Evolutionary conservation across 2,888 invertebrate species (phyloP), one percentile per base, ranked within the genome.

Genomic region (Luperina nickerlii): DNA sequence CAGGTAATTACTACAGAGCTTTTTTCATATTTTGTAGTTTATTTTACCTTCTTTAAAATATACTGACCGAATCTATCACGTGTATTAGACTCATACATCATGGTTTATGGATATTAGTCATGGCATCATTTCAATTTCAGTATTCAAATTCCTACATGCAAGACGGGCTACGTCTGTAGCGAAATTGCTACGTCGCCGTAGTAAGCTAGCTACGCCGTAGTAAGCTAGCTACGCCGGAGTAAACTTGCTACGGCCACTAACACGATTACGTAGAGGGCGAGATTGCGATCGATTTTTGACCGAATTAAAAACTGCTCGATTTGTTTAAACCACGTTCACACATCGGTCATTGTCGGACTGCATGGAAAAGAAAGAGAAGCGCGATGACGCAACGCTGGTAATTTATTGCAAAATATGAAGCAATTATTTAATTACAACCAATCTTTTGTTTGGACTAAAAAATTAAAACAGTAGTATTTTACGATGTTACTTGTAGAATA

Each of bases 121-220:
- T 77, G 79, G 78, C 68, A 83, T 76, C 66, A 84, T 83, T 87
- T 82, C 78, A 68, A 81, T 85, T 87, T 83, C 79, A 70, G 66
- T 79, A 85, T 85, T 86, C 85, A 85, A 86, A 85, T 81, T 81
- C 63, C 57, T 65, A 86, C 83, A 74, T 75, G 71, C 32, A 65
- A 66, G 42, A 70, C 68, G 27, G 32, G 38, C 51, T 76, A 76
- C 71, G 68, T 74, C 74, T 74, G 72, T 83, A 77, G 63, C 79
- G 13, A 74, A 66, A 71, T 86, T 83, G 71, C 68, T 83, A 83
- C 83, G 83, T 18, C 83, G 32, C 32, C 32, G 32, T 32, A 32
- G 32, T 32, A 32, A 32, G 32, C 32, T 32, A 32, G 32, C 79
- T 79, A 86, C 83, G 83, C 20, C 83, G 83, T 82, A 83, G 82